Evolutionary conservation across 2,888 invertebrate species (phyloP), one percentile per base, ranked within the genome.

Genomic region (Volucella zonaria): DNA sequence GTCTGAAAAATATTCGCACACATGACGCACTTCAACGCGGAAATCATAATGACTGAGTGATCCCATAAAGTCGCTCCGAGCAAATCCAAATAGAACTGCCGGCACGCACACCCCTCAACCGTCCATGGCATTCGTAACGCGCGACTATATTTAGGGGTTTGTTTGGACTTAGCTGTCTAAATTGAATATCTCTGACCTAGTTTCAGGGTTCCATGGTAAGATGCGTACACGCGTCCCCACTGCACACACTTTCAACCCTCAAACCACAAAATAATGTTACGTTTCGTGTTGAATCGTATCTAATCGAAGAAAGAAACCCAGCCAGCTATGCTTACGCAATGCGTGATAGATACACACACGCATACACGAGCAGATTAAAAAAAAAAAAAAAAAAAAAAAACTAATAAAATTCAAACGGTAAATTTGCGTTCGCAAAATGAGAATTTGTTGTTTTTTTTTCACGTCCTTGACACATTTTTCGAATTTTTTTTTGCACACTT

Each of bases 401-500:
- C 31, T 14, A 61, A 54, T 51, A 70, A 62, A 73, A 62, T 61
- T 54, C 54, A 38, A 71, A 77, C 56, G 67, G 66, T 74, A 73
- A n/a, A 54, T 73, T 15, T n/a, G 56, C 42, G 64, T 47, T 56
- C 31, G 75, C 56, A 49, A 43, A 76, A 58, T 45, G 52, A 64
- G 62, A 43, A 54, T 66, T 49, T 71, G 74, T 49, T 68, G 79
- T 54, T 79, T 75, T 58, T 76, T 81, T 75, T 58, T 56, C 73
- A 38, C 75, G 83, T 83, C 83, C 83, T 83, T 83, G 83, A 83
- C 83, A 83, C 83, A 83, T 83, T 77, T 83, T 74, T 71, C 78
- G 51, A 73, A 54, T 66, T 59, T 61, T 51, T 66, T 78, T 79
- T 51, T 56, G 49, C 1, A 47, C 31, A 52, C 14, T 31, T 8